phyloP scores from a whole-genome alignment of 2,888 invertebrate species.

The Deladenus siricidicola region DNA sequence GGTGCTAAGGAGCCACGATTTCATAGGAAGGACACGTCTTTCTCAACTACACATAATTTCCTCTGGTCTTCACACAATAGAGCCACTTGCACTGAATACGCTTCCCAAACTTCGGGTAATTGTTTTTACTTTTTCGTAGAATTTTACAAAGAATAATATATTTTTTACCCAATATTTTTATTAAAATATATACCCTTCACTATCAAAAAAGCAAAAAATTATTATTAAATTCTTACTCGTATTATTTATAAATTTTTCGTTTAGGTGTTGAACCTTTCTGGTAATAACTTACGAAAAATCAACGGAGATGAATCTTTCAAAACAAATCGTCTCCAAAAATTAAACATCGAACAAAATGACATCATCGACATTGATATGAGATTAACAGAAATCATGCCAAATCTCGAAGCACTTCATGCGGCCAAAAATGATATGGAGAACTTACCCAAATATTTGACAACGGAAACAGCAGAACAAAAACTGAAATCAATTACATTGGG shows the following conservation, averaged over 20 bases:
- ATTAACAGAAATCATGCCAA: constrained; percentile 35
- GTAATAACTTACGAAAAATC: constrained; percentile 37
- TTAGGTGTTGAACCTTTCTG: constrained; percentile 42
- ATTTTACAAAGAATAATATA: no score
- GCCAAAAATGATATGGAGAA: constrained; percentile 36
- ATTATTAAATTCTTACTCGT: not conserved
- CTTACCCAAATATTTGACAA: constrained; percentile 16
- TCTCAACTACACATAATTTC: constrained; percentile 42
- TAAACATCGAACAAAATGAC: constrained; percentile 45
- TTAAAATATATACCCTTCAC: no score
- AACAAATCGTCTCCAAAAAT: constrained; percentile 25
- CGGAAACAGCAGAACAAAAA: constrained; percentile 16
- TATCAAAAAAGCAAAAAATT: no score
- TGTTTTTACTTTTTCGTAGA: not conserved
- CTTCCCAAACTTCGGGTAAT: constrained; percentile 36
- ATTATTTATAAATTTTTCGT: constrained; percentile 4
- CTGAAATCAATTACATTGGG: constrained; percentile 34
- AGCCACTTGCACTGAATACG: constrained; percentile 46
- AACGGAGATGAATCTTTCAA: constrained; percentile 43
- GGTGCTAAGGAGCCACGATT: constrained; percentile 70
- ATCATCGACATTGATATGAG: constrained; percentile 33
- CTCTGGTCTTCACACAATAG: constrained; percentile 36
- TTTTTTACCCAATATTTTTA: no score
- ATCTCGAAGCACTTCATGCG: constrained; percentile 36
- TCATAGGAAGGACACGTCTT: constrained; percentile 61